Evolutionary conservation across 2,888 invertebrate genomes (phyloP).

Genomic region (Meiosimyza decipiens): DNA sequence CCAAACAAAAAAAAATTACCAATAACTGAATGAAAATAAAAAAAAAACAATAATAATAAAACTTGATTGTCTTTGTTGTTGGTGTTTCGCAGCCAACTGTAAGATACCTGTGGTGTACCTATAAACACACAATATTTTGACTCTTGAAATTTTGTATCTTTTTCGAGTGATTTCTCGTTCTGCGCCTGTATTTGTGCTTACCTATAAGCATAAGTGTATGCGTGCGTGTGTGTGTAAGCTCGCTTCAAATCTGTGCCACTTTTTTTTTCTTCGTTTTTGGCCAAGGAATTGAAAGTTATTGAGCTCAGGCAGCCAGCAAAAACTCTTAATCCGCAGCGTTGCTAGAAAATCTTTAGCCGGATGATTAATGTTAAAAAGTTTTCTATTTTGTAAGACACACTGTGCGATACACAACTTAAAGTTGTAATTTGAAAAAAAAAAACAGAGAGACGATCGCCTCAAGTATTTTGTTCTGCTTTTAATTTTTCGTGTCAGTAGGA

Average conservation of each 20-base stretch:
- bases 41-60: slow-evolving; percentile 34
- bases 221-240: slow-evolving; percentile 2
- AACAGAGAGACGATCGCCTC: neutral
- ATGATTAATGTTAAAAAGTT: slow-evolving; percentile 16
- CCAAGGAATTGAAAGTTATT: slow-evolving; percentile 58
- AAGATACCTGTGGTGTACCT: neutral
- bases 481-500: too few relatives aligned
- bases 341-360: neutral
- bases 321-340: slow-evolving; percentile 20
- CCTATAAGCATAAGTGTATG: neutral
- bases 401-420: neutral
- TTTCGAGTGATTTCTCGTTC: slow-evolving; percentile 40
- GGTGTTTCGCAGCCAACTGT: too few relatives aligned
- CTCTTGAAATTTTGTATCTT: slow-evolving; percentile 56
- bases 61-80: slow-evolving; percentile 32
- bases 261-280: slow-evolving; percentile 37
- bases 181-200: slow-evolving; percentile 3
- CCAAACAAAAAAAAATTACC: slow-evolving; percentile 40
- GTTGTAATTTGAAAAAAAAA: neutral
- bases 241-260: slow-evolving; percentile 39
- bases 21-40: slow-evolving; percentile 42
- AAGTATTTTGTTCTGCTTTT: too few relatives aligned
- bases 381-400: too few relatives aligned
- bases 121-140: slow-evolving; percentile 38
- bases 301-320: slow-evolving; percentile 49